A percentile compares a stretch with the other conserved stretches of the same genome.
phyloP scores from a whole-genome alignment of 37 sponge, comb jelly and placozoan genomes.

The Chondrilla cf. caribensis region DNA sequence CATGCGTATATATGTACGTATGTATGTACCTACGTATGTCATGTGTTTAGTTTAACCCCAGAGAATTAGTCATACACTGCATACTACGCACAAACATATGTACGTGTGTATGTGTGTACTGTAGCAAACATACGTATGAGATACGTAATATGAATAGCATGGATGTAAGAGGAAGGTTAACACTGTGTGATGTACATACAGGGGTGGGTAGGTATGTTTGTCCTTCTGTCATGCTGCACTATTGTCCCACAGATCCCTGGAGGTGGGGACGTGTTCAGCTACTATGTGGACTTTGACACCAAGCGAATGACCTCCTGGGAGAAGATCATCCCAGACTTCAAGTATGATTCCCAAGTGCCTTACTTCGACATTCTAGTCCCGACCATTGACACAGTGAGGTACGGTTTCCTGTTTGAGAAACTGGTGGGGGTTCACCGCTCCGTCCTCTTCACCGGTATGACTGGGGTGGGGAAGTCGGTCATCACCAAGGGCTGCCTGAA shows the following conservation, averaged over 20 bases:
- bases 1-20: background rate
- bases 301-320: constrained; percentile 87
- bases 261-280: constrained; percentile 88
- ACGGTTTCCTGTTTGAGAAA: constrained; percentile 91
- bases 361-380: constrained; percentile 97
- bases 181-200: no score
- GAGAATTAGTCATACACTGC: no score
- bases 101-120: no score
- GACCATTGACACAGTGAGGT: constrained; percentile 93
- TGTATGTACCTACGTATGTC: background rate
- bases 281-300: constrained; percentile 84
- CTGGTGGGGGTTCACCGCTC: constrained; percentile 68
- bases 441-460: constrained; percentile 96
- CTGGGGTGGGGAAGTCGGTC: constrained; percentile 99
- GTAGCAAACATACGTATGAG: no score
- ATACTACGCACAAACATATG: no score
- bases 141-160: no score
- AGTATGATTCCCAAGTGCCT: constrained; percentile 80
- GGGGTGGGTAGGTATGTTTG: no score
- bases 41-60: background rate
- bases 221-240: background rate
- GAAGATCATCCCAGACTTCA: constrained; percentile 82
- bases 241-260: constrained; percentile 69
- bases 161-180: no score
- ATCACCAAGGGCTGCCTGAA: constrained; percentile 85